Base-by-base conservation (phyloP, 2,113 vertebrate genomes). In the Asarcornis scutulata region DNA sequence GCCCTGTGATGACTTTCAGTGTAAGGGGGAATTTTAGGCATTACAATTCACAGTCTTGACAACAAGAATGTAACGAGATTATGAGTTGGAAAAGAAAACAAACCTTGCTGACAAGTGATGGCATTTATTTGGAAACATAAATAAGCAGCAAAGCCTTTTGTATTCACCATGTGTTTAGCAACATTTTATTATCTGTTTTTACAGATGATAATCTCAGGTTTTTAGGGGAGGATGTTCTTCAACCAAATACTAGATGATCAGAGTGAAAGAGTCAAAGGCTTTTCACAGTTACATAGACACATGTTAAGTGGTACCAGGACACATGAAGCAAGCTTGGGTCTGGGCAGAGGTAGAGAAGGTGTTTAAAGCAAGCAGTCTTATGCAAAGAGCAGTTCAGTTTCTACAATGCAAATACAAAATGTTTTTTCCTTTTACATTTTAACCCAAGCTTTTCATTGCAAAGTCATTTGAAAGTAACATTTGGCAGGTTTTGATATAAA, bases 271-370 rank as follows among this genome's bases (percentile, higher is more conserved):
- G 13, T 26, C 17, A 18, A 52, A 53, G 25, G 44, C 83, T 77
- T 62, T 29, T 82, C 27, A 6, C 31, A 55, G 29, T 50, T 13
- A 14, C 68, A 46, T 9, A 31, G 40, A 44, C 44, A 6, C 15
- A 40, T 40, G 40, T 13, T 40, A 72, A 21, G 17, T 31, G n/a
- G 17, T 4, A 82, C 3, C 6, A 60, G 23, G 6, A 36, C 13
- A 59, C 36, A 21, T 31, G 50, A 76, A 93, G 29, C 18, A 94
- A 94, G 31, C 18, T 97, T 97, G 62, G 89, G 34, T 95, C 92
- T 96, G 93, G 63, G 69, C 88, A 63, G 34, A 86, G 60, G 17
- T 32, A 60, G 58, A 79, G 26, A 73, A 91, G 64, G 83, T 77
- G 25, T 87, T 90, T 83, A 72, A 78, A 48, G 55, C 25, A 81